Evolutionary conservation across 2,797 vertebrate genomes (phyloP), one percentile per base, ranked within the genome.

Genomic region (Molothrus ater): DNA sequence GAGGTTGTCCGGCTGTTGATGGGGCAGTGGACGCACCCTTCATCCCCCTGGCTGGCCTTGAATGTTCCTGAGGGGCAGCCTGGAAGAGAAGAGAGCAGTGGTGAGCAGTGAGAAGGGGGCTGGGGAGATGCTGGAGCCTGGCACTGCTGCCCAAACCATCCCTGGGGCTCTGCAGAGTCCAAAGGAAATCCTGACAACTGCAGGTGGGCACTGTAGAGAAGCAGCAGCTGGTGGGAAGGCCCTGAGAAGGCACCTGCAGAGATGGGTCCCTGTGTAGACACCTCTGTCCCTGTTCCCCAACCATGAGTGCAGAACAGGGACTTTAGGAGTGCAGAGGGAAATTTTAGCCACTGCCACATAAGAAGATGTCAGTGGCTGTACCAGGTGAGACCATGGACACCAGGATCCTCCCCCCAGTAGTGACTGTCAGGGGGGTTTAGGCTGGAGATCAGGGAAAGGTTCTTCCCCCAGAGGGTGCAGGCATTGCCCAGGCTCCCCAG

Each of bases 1-100:
- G 97, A 99, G 60, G 98, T 99, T 7, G 99, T 99, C 74, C 98
- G 98, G 97, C 99, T 99, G 97, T 99, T 99, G 91, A 98, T 98
- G 7, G 99, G 99, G 59, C 99, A 99, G 91, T 98, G 98, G 42
- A 98, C 80, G 38, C 99, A 99, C 18, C 96, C 97, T 69, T 99
- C 98, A 10, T 99, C 99, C n/a, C 99, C 99, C 88, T 99, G 99
- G 92, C 98, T 98, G 74, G 98, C 98, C 95, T 99, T 99, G 97
- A 99, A 99, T n/a, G 97, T 99, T 60, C 99, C 99, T 0, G 98
- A 98, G 2, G 98, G 96, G 92, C 99, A 99, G 32, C 98, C 99
- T 99, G 97, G 38, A 95, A 93, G 47, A 81, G 69, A 95, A 94
- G 3, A 78, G 54, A 71, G 40, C 36, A 22, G 54, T 2, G 3